These are phyloP conservation scores for Osmoderma eremita DNA, from an alignment of 2,888 invertebrate genomes.

Conservation along the genomic window DNA sequence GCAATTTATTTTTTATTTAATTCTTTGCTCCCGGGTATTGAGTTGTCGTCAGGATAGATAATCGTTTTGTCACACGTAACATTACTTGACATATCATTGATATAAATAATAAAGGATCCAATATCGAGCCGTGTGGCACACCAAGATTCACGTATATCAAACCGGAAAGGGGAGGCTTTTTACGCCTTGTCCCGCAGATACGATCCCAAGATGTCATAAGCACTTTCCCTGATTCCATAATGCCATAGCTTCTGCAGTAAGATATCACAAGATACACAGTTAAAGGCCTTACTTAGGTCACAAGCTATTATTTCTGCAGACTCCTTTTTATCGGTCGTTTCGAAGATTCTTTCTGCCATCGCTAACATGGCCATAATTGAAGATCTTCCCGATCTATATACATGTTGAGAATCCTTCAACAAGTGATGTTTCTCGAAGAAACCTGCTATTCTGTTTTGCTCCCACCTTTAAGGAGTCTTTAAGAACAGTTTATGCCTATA, in stretches of 20 bases:
- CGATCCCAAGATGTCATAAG: not conserved
- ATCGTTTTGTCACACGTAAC: not conserved
- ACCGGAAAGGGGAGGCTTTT: not conserved
- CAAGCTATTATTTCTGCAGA: not conserved
- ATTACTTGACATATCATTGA: not conserved
- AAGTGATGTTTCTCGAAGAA: not conserved
- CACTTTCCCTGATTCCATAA: slow-evolving; percentile 1
- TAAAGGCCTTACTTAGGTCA: slow-evolving; percentile 9
- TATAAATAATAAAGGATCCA: not conserved
- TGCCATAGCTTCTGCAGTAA: slow-evolving; percentile 1
- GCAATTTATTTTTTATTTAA: too few species aligned
- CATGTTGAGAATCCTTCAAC: not conserved
- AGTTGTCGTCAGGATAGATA: not conserved
- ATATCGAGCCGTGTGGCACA: not conserved
- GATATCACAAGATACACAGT: not conserved
- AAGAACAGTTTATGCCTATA: too few species aligned
- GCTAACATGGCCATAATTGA: not conserved
- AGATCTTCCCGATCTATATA: not conserved
- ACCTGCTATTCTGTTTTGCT: slow-evolving; percentile 8
- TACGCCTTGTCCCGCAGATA: not conserved
- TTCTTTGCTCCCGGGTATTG: too few species aligned
- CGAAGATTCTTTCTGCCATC: not conserved
- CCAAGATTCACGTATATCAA: not conserved
- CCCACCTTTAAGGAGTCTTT: too few species aligned
- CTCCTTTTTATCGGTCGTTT: not conserved